A percentile compares a stretch with the other conserved stretches of the same genome.
Conservation (phyloP, 2,113 vertebrate genomes). For the Archocentrus centrarchus region DNA sequence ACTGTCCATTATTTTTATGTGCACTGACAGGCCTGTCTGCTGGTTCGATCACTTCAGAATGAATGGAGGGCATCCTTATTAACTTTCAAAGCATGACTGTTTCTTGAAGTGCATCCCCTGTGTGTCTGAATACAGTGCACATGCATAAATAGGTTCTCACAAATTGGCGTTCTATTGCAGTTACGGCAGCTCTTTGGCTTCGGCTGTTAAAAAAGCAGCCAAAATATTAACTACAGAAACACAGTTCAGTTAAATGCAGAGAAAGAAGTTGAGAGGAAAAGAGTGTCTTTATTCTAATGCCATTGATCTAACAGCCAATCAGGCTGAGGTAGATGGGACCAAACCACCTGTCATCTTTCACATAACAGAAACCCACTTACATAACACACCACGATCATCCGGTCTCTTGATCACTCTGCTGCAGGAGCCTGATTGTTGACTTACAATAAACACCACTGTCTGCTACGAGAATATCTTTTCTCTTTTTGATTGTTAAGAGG, state of each 20-base stretch:
- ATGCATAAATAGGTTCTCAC: constrained; percentile 4
- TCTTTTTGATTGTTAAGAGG: neutral
- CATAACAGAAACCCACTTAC: constrained; percentile 32
- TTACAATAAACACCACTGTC: constrained; percentile 14
- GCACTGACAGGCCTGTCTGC: constrained; percentile 35
- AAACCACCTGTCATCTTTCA: constrained; percentile 61
- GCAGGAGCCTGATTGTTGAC: constrained; percentile 28
- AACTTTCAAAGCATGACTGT: constrained; percentile 34
- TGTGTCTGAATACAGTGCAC: neutral
- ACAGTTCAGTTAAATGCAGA: constrained; percentile 30
- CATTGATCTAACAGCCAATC: constrained; percentile 46
- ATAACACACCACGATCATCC: constrained; percentile 32
- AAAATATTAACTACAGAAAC: constrained; percentile 19
- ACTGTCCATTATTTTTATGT: constrained; percentile 34
- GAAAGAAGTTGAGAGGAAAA: constrained; percentile 8
- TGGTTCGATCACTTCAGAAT: constrained; percentile 42
- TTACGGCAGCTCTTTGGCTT: neutral
- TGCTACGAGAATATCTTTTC: constrained; percentile 8
- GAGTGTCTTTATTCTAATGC: constrained; percentile 51
- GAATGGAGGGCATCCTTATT: constrained; percentile 48
- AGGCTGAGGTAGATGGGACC: constrained; percentile 30
- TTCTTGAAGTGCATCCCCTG: constrained; percentile 21
- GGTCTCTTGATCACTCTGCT: constrained; percentile 30
- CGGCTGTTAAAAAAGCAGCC: neutral
- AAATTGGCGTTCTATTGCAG: neutral